Evolutionary conservation across 2,797 vertebrate genomes (phyloP).

Genomic region (Enteromius radiatus): DNA sequence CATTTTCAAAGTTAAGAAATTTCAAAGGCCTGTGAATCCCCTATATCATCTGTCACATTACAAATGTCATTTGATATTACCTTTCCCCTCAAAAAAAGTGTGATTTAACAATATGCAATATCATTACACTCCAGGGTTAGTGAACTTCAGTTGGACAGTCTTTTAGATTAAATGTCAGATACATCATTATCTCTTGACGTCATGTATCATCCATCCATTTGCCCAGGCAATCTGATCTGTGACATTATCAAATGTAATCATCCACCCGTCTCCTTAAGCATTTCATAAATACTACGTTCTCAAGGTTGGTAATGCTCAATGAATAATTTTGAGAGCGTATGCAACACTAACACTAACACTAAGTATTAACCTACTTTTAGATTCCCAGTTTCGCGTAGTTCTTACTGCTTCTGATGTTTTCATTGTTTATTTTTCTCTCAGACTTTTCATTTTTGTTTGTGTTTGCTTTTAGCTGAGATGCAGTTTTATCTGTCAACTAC

Average conservation of each 20-base stretch:
- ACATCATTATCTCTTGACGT: slow-evolving; percentile 43
- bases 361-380: slow-evolving; percentile 38
- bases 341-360: slow-evolving; percentile 14
- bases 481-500: not conserved
- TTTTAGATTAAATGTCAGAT: slow-evolving; percentile 36
- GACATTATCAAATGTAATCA: slow-evolving; percentile 27
- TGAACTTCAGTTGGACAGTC: not conserved
- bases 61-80: slow-evolving; percentile 37
- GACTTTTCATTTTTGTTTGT: not conserved
- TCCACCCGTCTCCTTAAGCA: not conserved
- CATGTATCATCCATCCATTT: slow-evolving; percentile 24
- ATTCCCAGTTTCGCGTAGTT: not conserved
- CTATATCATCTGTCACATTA: slow-evolving; percentile 47
- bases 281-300: slow-evolving; percentile 3
- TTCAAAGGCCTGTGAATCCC: slow-evolving; percentile 36
- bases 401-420: slow-evolving; percentile 12
- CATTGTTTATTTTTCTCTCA: slow-evolving; percentile 13
- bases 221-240: slow-evolving; percentile 20
- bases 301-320: slow-evolving; percentile 19
- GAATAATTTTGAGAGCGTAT: slow-evolving; percentile 15
- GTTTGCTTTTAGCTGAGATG: not conserved
- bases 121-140: slow-evolving; percentile 7
- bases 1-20: not conserved
- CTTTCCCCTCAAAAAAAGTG: not conserved
- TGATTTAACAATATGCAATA: slow-evolving; percentile 18